Percentiles rank a stretch among this genome's conserved stretches.
These are phyloP conservation scores for Mycteria americana DNA, from an alignment of 2,797 vertebrate species.

Conservation along the genomic window DNA sequence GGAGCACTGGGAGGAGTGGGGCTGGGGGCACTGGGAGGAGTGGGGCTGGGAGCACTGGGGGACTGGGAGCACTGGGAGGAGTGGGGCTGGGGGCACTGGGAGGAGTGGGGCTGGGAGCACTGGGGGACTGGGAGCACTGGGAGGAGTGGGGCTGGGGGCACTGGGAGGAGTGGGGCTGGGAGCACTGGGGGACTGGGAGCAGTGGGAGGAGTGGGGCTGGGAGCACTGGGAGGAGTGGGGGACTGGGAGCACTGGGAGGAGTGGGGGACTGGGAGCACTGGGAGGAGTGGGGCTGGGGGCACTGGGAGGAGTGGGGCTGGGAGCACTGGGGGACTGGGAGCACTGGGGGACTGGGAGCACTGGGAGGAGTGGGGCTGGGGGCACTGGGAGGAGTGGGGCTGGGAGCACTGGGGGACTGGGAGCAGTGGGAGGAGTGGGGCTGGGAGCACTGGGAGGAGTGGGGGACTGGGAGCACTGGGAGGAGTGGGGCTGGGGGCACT, in stretches of 20 bases:
- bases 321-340: not conserved
- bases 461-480: not conserved
- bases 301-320: not conserved
- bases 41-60: not conserved
- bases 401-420: not conserved
- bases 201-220: not conserved
- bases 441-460: no score
- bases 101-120: no score
- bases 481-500: not conserved
- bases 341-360: no score
- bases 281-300: not conserved
- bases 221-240: not conserved
- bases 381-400: not conserved
- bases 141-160: not conserved
- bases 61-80: no score
- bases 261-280: not conserved
- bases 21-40: not conserved
- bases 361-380: not conserved
- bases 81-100: not conserved
- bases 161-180: no score
- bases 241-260: not conserved
- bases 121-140: not conserved
- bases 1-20: no score
- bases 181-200: no score
- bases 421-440: no score